Base-by-base conservation (phyloP, 2,888 invertebrate species). In the Protula sp. region DNA sequence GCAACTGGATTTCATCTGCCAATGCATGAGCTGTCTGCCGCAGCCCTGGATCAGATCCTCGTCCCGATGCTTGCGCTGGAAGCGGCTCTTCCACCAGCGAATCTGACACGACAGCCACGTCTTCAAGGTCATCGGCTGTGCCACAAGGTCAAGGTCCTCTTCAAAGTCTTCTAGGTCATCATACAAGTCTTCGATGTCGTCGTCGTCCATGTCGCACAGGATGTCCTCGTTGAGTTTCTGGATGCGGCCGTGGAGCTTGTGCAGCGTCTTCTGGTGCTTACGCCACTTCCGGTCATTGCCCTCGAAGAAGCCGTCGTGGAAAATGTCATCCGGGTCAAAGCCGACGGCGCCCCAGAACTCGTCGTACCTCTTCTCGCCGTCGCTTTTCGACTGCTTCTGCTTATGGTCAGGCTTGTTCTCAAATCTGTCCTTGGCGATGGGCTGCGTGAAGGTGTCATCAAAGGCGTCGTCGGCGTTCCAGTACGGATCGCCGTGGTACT, bases 111-210 rank as follows among this genome's bases (percentile, higher is more conserved):
- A 56, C 31, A 66, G 59, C 66, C 66, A 66, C 2, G 54, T 63
- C 48, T 54, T 54, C 48, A 66, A 38, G 28, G 47, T 47, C 57
- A 60, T 51, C 1, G 65, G 59, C n/a, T 24, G 19, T 56, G 53
- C 31, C 31, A 47, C 57, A 45, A 59, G 57, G 19, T 56, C 58
- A 31, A 66, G 57, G 56, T 68, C 63, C 54, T 68, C 60, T 60
- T 66, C 14, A 22, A 50, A 38, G 59, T 68, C 59, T 45, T 68
- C 61, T n/a, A 62, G 45, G 52, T 66, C 66, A 2, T 66, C 66
- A 28, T 65, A 64, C n/a, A 65, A 30, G 29, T 66, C 66, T 29
- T 66, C 66, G 14, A 65, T 55, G 51, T 66, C 66, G 30, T 66
- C 66, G 24, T 65, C 64, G 14, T 65, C 64, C 66, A 66, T 62